Base-by-base conservation (phyloP, 2,113 vertebrate species). In the Oncorhynchus clarkii region DNA sequence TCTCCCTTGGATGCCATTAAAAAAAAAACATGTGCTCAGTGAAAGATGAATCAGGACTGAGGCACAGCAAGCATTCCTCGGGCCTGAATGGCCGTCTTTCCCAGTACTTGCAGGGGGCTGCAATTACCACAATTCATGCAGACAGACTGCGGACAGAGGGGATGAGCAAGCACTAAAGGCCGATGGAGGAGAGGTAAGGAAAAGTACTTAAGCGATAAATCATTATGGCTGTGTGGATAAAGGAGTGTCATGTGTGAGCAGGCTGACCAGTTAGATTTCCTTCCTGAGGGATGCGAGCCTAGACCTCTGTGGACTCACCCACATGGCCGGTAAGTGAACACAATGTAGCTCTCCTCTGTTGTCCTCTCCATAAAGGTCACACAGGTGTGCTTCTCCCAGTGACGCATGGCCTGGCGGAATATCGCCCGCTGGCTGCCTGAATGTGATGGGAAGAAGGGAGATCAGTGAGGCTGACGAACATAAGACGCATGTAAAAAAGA, bases 381-480 rank as follows among this genome's bases (percentile, higher is more conserved):
- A 2, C 97, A 99, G 1, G 97, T 98, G 85, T 98, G 91, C 81
- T 97, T 98, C 89, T 98, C 97, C 97, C 97, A 99, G 92, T 99
- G 97, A 20, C 97, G 94, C 97, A 99, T 98, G 39, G 97, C 97
- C 91, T 98, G 97, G 83, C 96, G 94, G 92, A 99, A 99, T 86
- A 99, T 96, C 3, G 97, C 97, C 87, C 96, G 91, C 92, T 99
- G 97, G 90, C 92, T 96, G 84, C 97, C 97, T 98, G 93, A 69
- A 87, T 73, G 31, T 69, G 69, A 81, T 13, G 71, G 82, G 72
- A 72, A 70, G 45, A 48, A 80, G 9, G 39, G 39, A 71, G 82
- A 80, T 81, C 73, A 78, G 78, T 39, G 31, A 57, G 77, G 76
- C 11, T 29, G 20, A 71, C 67, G 64, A 59, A 73, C 48, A 67